A percentile compares a stretch with the other conserved stretches of the same genome.
phyloP scores from a whole-genome alignment of 2,888 invertebrate genomes.

The Ceramica pisi region DNA sequence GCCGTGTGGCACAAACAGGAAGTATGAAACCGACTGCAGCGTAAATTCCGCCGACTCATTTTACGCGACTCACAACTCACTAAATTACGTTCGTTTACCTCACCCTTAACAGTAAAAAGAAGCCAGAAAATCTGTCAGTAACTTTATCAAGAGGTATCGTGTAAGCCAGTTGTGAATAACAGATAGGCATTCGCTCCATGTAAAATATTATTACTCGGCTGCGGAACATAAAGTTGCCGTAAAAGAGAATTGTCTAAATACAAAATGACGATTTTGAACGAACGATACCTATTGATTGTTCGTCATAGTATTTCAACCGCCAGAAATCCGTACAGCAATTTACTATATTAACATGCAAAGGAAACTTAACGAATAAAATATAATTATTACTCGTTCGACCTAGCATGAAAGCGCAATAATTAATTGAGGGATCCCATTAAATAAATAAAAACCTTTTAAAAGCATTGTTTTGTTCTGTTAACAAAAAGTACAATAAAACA shows the following conservation, averaged over 20 bases:
- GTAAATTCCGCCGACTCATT: too few relatives aligned
- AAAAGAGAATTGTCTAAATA: neutral
- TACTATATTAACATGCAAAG: neutral
- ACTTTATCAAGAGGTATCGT: neutral
- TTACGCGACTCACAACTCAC: too few relatives aligned
- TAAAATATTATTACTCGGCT: neutral
- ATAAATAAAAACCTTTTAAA: constrained; percentile 34
- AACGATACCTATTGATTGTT: too few relatives aligned
- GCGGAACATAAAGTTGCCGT: too few relatives aligned
- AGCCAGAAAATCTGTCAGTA: too few relatives aligned
- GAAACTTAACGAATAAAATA: neutral
- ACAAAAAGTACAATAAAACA: constrained; percentile 9
- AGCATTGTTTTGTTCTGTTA: constrained; percentile 32
- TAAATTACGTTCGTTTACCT: too few relatives aligned
- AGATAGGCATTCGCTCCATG: neutral
- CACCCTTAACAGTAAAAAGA: accelerated
- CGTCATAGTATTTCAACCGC: too few relatives aligned
- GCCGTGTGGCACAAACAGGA: too few relatives aligned
- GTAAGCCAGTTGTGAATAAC: neutral
- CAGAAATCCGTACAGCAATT: neutral
- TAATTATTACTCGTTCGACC: neutral
- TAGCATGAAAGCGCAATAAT: neutral
- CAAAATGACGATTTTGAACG: too few relatives aligned
- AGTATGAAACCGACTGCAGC: too few relatives aligned
- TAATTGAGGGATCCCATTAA: neutral